These are phyloP conservation scores for Bombus sibiricus DNA, from an alignment of 1,140 invertebrate genomes.

Conservation along the genomic window DNA sequence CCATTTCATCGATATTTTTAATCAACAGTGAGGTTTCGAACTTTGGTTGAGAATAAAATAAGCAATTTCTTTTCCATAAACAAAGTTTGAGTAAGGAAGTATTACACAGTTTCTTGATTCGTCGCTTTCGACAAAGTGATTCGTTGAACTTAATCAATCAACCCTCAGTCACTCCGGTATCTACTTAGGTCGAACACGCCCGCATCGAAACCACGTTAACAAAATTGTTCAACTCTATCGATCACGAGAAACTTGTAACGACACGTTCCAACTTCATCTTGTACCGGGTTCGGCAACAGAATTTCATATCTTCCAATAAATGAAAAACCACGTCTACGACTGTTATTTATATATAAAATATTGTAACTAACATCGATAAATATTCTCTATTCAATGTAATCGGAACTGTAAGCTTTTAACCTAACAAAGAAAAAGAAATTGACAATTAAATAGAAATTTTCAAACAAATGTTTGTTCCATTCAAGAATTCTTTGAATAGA, in stretches of 20 bases:
- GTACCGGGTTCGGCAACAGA: not conserved
- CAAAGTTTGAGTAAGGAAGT: not conserved
- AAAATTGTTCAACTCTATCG: constrained; percentile 38
- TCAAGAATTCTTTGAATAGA: no score
- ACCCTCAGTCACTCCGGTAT: not conserved
- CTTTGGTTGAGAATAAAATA: not conserved
- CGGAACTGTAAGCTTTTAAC: no score
- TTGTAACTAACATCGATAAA: no score
- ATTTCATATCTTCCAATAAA: not conserved
- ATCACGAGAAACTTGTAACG: constrained; percentile 29
- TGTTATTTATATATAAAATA: no score
- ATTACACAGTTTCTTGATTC: not conserved
- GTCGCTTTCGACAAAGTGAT: constrained; percentile 18
- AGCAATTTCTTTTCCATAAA: not conserved
- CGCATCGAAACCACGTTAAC: constrained; percentile 31
- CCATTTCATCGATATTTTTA: not conserved
- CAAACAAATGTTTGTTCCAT: no score
- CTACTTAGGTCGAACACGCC: constrained; percentile 3
- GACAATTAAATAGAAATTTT: no score
- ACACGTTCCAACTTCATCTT: constrained; percentile 15
- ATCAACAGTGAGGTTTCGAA: not conserved
- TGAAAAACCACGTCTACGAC: not conserved
- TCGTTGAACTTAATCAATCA: constrained; percentile 41
- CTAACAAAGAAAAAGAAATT: no score
- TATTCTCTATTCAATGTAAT: no score